Base-by-base conservation (phyloP, 2,113 vertebrate species). In the Rhodinocichla rosea region DNA sequence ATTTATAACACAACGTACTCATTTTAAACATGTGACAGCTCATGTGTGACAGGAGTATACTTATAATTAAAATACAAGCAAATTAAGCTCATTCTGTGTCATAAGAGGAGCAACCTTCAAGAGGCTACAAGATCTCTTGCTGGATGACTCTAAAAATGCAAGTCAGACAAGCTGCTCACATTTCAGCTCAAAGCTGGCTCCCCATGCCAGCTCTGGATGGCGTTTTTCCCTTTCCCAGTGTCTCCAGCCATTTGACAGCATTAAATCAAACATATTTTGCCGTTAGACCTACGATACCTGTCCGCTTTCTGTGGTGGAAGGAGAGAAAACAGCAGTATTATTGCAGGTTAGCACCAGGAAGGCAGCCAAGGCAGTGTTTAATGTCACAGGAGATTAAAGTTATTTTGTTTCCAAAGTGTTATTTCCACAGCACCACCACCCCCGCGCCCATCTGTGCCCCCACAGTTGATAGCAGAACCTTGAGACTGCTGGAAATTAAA, bases 381-480 rank as follows among this genome's bases (percentile, higher is more conserved):
- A 96, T 93, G 79, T 95, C 93, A 91, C 75, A 75, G 68, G 64
- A 97, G 95, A 96, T 92, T 94, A 91, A 96, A 97, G 74, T 89
- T 88, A 85, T 91, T 91, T 90, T 91, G 93, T 95, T 94, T 96
- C 93, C 59, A 16, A 93, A 94, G 92, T 83, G 92, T 92, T 94
- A 90, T 92, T 96, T 95, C 91, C 91, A 94, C 71, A 83, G 82
- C 92, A 94, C 65, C 74, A 9, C 95, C 96, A 16, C 95, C 92
- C 92, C 85, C 90, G 0, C 68, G 6, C 59, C 91, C 96, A 95
- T 87, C 94, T 94, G 93, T 80, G 93, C 73, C 68, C 92, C 84
- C 82, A 49, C 27, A 55, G 68, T 17, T 91, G 50, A 0, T 57
- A 86, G 40, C 76, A 83, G 68, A 93, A 90, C 95, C 92, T 96